Evolutionary conservation across 2,888 invertebrate genomes (phyloP), one percentile per base, ranked within the genome.

Genomic region (Pachymerium ferrugineum): DNA sequence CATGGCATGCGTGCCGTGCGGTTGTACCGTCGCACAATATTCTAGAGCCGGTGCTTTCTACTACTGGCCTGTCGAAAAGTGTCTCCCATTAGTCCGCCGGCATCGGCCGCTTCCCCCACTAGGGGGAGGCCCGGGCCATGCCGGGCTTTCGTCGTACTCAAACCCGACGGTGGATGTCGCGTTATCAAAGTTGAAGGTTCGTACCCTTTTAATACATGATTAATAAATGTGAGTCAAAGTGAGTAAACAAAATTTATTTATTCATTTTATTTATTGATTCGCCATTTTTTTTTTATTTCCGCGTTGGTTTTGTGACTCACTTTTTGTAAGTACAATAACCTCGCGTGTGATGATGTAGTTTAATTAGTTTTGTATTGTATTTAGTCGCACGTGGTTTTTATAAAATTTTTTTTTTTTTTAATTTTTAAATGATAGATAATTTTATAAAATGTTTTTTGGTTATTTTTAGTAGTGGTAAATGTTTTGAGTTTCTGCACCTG

Each of bases 141-240:
- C 69, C 69, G 69, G 25, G 69, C 69, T n/a, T 69, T 25, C 29
- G 69, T 69, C n/a, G 25, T 69, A 14, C 69, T 69, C 69, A 69
- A 69, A 25, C 69, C 69, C 25, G 69, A 69, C 69, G 69, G 69
- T 14, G 69, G n/a, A n/a, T 69, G 69, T 25, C 22, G 29, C 29
- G 25, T 69, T 14, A 69, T 69, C 69, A 19, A 28, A 69, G 25
- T 69, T 28, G 69, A 69, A 69, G 69, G 69, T 69, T 14, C 8
- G 62, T n/a, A n/a, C n/a, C n/a, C n/a, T n/a, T n/a, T n/a, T n/a
- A n/a, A n/a, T n/a, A n/a, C n/a, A n/a, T n/a, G n/a, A n/a, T n/a
- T n/a, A n/a, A n/a, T n/a, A n/a, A n/a, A n/a, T n/a, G n/a, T n/a
- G n/a, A n/a, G n/a, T n/a, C n/a, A n/a, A 33, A 33, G 6, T 33